Percentiles rank a stretch among this genome's conserved stretches.
Conservation (phyloP, 1,140 invertebrate genomes). For the Pogonomyrmex californicus region DNA sequence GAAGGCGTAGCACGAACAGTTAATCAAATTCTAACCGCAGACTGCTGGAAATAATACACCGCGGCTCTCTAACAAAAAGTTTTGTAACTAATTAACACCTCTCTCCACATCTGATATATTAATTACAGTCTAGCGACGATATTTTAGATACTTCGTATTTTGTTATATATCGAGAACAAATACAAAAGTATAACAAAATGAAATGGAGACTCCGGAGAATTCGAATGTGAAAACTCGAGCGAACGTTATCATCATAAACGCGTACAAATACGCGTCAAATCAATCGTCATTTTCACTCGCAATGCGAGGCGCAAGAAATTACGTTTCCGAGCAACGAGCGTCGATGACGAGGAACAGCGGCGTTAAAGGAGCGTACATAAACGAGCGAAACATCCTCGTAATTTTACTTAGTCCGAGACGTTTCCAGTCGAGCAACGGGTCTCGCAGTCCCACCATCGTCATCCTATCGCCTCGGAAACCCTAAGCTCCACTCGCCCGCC, state of each 20-base stretch:
- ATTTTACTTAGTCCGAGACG: constrained; percentile 73
- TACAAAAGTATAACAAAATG: background rate
- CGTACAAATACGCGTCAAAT: background rate
- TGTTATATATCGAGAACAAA: background rate
- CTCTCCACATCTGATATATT: constrained; percentile 24
- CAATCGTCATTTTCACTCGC: background rate
- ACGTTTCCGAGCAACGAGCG: constrained; percentile 13
- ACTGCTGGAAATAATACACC: constrained; percentile 44
- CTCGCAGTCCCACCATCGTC: constrained; percentile 71
- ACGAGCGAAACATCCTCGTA: constrained; percentile 59
- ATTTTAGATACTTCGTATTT: background rate
- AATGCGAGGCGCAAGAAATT: background rate
- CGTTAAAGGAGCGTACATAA: constrained; percentile 21
- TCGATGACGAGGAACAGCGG: background rate
- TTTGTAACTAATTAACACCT: constrained; percentile 50
- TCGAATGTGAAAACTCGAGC: background rate
- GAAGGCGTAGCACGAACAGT: constrained; percentile 33
- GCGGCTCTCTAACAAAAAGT: constrained; percentile 10
- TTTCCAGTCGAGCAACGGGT: constrained; percentile 73
- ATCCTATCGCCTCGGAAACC: constrained; percentile 64
- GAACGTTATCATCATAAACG: background rate
- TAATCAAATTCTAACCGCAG: constrained; percentile 64
- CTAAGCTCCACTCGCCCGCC: constrained; percentile 61
- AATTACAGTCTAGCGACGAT: constrained; percentile 40
- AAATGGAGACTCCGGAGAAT: background rate